Base-by-base conservation (phyloP, 1,140 invertebrate species). In the Diploscapter pachys region DNA sequence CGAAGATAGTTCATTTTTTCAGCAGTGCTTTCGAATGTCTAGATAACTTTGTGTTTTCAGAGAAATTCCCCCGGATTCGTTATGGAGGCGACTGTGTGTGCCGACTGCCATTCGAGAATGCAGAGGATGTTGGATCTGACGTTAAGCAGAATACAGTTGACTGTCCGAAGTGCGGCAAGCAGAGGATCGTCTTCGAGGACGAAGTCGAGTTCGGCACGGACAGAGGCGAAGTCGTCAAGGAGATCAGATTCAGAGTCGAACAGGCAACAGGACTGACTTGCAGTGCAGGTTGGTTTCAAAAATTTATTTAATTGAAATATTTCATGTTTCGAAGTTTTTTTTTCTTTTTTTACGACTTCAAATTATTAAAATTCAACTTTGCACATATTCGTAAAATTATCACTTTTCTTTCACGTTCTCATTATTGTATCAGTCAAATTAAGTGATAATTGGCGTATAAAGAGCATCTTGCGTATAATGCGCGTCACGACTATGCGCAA, bases 201-300 rank as follows among this genome's bases (percentile, higher is more conserved):
- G 65, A 70, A n/a, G 79, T 79, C 31, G 61, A 72, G 62, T 79
- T 80, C 51, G 78, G 78, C 13, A 50, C 49, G 2, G 68, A 53
- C n/a, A n/a, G 64, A 31, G 75, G 61, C 4, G 79, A 80, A 50
- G 71, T 88, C 62, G 89, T 90, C 0, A 75, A 85, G 31, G 89
- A 90, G 81, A 88, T 91, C 75, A 82, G 90, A 72, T 80, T 81
- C 59, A 86, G 87, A 78, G 89, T 91, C 63, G 86, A 87, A 71
- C 85, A 88, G 72, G 82, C 79, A 63, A 91, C 90, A 3, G 79
- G 86, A 57, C 80, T 91, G 5, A 91, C 90, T 50, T 89, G 89
- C 11, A 90, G 89, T 88, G 90, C 90, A 77, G 90, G 90, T 89
- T 82, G 79, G 67, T 79, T 54, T 51, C 51, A 3, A 48, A 72